Base-by-base conservation (phyloP, 2,888 invertebrate genomes). In the Meteorus colon region DNA sequence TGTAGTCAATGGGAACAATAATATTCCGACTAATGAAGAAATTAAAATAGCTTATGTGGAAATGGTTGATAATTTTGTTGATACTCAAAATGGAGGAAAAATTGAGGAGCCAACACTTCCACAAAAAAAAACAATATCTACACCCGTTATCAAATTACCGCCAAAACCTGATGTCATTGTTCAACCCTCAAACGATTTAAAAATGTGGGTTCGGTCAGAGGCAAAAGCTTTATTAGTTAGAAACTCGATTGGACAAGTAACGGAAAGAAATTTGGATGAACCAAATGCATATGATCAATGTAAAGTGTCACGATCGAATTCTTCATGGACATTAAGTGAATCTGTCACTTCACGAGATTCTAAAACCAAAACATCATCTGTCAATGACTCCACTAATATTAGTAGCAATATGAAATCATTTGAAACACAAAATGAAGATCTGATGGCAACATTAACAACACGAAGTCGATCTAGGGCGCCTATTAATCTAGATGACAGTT, bases 41-140 rank as follows among this genome's bases (percentile, higher is more conserved):
- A 82, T 88, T 10, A 89, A 88, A 65, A 86, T 89, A 8, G 89
- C 89, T 10, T 89, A 87, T 24, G 86, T 89, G 73, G 88, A 88
- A 34, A 84, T 88, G n/a, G 81, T 85, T 2, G 86, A 88, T 66
- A 74, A 81, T 19, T 82, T 82, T 66, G 71, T 90, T 62, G 89
- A 90, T 12, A 87, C 86, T 29, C 87, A 89, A 66, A 88, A 88
- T 0, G 88, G 90, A 72, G 24, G 89, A 66, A 89, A 90, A 74
- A 89, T 89, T 0, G 88, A 90, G 63, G 45, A 75, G 55, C 19
- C 71, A 31, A 31, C 48, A 37, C 16, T 74, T 31, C 78, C 78
- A n/a, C 74, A 79, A 2, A 65, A 45, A 62, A 69, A 69, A 41
- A n/a, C 51, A 6, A 8, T 31, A n/a, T 65, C 70, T 5, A 8